Evolutionary conservation across 2,888 invertebrate genomes (phyloP).

Genomic region (Melieria picta): DNA sequence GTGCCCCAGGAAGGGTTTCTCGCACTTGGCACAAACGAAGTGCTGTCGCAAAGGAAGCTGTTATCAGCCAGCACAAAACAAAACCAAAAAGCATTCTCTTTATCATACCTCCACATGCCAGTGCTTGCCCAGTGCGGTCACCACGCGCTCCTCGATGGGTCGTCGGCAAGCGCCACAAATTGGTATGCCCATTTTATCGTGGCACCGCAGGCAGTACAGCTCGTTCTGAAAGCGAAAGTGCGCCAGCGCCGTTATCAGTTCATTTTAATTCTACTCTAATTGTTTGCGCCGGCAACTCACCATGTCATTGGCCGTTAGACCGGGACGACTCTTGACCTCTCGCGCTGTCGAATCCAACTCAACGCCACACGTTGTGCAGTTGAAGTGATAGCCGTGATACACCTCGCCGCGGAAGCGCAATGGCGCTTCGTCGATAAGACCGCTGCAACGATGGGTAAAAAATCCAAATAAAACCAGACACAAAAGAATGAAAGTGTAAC

Average conservation of each 20-base stretch:
- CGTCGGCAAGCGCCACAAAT: slow-evolving; percentile 99
- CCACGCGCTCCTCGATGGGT: slow-evolving; percentile 98
- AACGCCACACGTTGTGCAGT: slow-evolving; percentile 89
- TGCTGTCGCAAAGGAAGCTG: slow-evolving; percentile 74
- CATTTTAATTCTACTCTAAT: background rate
- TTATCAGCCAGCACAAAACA: too few relatives aligned
- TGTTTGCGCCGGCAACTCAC: slow-evolving; percentile 62
- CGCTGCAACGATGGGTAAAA: slow-evolving; percentile 68
- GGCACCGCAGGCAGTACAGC: slow-evolving; percentile 96
- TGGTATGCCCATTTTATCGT: slow-evolving; percentile 99
- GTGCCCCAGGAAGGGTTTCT: slow-evolving; percentile 99
- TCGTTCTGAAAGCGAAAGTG: slow-evolving; percentile 74
- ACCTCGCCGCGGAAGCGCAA: slow-evolving; percentile 94
- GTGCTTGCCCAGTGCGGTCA: slow-evolving; percentile 97
- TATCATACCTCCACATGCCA: slow-evolving; percentile 91
- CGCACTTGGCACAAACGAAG: slow-evolving; percentile 99
- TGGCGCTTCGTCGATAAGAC: slow-evolving; percentile 90
- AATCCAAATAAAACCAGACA: slow-evolving; percentile 11
- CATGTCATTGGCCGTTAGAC: slow-evolving; percentile 90
- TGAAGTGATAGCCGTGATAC: slow-evolving; percentile 99
- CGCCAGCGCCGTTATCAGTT: background rate
- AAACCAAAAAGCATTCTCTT: too few relatives aligned
- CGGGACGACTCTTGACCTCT: slow-evolving; percentile 92
- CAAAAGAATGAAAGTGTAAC: background rate
- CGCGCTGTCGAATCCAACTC: slow-evolving; percentile 96